Percentiles rank a stretch among this genome's conserved stretches.
These are phyloP conservation scores for Lycaena phlaeas DNA, from an alignment of 2,888 invertebrate species.

Conservation along the genomic window DNA sequence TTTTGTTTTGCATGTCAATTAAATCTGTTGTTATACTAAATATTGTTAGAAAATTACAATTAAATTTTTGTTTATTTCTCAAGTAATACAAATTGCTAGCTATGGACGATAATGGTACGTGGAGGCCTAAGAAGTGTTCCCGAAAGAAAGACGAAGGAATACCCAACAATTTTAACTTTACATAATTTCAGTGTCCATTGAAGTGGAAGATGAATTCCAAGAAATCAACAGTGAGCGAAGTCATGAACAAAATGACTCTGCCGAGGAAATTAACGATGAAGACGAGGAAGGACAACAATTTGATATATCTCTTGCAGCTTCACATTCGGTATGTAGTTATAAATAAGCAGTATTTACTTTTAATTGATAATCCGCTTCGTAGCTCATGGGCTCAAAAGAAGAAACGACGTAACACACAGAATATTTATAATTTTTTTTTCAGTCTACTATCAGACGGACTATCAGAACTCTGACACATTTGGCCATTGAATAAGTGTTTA, in stretches of 20 bases:
- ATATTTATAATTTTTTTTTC: no score
- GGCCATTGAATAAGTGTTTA: no score
- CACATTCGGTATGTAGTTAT: constrained; percentile 53
- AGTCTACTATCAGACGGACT: no score
- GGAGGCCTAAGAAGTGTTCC: not conserved
- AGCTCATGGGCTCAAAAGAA: no score
- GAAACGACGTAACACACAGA: no score
- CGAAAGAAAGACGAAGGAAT: no score
- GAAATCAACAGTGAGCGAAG: not conserved
- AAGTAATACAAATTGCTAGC: not conserved
- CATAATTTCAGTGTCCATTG: constrained; percentile 5
- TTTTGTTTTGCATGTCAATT: constrained; percentile 1
- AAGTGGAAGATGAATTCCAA: constrained; percentile 8
- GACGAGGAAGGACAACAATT: constrained; percentile 40
- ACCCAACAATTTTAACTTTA: no score
- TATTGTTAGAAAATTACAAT: no score
- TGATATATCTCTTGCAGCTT: constrained; percentile 50
- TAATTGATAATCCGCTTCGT: no score
- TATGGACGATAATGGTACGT: constrained; percentile 37
- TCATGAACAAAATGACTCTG: constrained; percentile 15
- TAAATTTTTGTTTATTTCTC: no score
- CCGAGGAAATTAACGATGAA: constrained; percentile 19
- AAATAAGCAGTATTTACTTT: not conserved
- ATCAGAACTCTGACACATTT: no score
- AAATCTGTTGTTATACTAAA: not conserved